phyloP scores from a whole-genome alignment of 2,888 invertebrate species.

The Tachina lurida region DNA sequence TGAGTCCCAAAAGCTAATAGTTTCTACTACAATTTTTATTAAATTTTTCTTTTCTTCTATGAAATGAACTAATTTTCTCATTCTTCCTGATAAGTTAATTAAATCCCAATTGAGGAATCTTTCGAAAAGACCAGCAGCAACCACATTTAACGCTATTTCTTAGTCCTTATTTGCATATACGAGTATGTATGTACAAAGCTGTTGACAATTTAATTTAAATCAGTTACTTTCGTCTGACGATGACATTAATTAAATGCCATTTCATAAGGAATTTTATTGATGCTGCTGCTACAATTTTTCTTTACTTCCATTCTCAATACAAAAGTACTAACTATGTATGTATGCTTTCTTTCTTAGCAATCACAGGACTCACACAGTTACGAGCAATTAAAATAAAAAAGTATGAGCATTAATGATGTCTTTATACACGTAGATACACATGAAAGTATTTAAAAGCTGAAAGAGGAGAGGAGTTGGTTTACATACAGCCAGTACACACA shows the following conservation, averaged over 20 bases:
- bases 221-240: slow-evolving; percentile 48
- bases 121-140: neutral
- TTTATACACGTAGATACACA: neutral
- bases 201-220: slow-evolving; percentile 31
- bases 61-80: too few relatives aligned
- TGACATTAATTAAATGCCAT: slow-evolving; percentile 60
- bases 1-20: too few relatives aligned
- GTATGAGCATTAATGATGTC: slow-evolving; percentile 4
- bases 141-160: neutral
- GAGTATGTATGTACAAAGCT: too few relatives aligned
- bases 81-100: neutral
- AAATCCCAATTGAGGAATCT: neutral
- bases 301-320: neutral
- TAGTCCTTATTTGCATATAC: neutral
- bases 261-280: slow-evolving; percentile 25
- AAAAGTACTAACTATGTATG: neutral
- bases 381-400: neutral
- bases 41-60: too few relatives aligned
- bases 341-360: neutral
- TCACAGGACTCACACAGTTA: neutral
- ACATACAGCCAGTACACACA: neutral
- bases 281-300: neutral
- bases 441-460: neutral
- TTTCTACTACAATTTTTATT: too few relatives aligned
- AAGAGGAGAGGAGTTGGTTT: too few relatives aligned